phyloP scores from a whole-genome alignment of 2,888 invertebrate species.

The Carpatolechia fugitivella region DNA sequence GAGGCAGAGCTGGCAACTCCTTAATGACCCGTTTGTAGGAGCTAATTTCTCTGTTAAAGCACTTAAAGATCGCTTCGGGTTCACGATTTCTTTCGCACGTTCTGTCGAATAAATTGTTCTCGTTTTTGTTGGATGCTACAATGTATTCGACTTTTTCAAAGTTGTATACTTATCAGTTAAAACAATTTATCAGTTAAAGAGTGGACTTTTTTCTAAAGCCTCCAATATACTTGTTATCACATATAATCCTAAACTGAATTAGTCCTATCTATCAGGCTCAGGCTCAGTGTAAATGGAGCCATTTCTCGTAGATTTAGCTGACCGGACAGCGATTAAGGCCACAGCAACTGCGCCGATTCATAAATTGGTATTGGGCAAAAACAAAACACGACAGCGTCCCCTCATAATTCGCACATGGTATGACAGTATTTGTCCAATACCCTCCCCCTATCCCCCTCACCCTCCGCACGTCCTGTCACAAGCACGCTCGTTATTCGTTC shows the following conservation, averaged over 20 bases:
- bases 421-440: conserved; percentile 32
- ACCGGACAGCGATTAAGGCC: not conserved
- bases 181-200: no score
- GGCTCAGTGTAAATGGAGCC: conserved; percentile 3
- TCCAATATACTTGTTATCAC: no score
- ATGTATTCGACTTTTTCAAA: not conserved
- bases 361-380: conserved; percentile 9
- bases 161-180: no score
- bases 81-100: not conserved
- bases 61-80: not conserved
- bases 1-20: conserved; percentile 15
- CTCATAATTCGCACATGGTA: conserved; percentile 21
- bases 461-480: conserved; percentile 25
- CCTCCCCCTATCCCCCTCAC: conserved; percentile 14
- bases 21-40: conserved; percentile 11
- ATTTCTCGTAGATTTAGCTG: conserved; percentile 1
- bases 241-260: not conserved
- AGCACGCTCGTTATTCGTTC: conserved; percentile 42
- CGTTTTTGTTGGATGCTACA: not conserved
- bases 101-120: not conserved
- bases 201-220: no score
- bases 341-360: conserved; percentile 6
- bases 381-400: conserved; percentile 4
- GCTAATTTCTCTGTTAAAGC: not conserved
- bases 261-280: not conserved